These are phyloP conservation scores for Andrena camellia DNA, from an alignment of 2,888 invertebrate genomes.

Conservation along the genomic window DNA sequence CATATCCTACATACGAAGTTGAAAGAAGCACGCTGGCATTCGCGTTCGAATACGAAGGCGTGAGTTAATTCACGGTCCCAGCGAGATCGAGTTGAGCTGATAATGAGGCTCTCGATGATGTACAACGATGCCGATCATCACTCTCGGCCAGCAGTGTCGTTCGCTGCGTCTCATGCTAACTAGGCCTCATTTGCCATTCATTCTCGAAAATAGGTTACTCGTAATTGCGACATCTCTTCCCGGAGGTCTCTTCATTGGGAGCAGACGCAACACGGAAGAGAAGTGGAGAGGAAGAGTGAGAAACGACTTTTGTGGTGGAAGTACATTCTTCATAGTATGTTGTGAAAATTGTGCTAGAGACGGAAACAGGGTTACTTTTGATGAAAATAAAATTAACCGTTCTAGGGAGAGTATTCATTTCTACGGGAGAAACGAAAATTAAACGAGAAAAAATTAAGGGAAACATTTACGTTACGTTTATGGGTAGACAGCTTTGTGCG, in stretches of 20 bases:
- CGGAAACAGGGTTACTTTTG: not conserved
- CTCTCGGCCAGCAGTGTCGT: slow-evolving; percentile 37
- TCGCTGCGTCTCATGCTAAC: slow-evolving; percentile 41
- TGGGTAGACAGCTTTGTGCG: too few relatives aligned
- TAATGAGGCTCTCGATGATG: slow-evolving; percentile 40
- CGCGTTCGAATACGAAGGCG: not conserved
- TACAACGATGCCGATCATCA: slow-evolving; percentile 52
- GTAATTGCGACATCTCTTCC: slow-evolving; percentile 54
- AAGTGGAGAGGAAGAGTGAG: not conserved
- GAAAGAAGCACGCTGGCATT: not conserved
- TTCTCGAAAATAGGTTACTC: slow-evolving; percentile 61
- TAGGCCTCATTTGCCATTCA: slow-evolving; percentile 64
- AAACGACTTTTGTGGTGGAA: not conserved
- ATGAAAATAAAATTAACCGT: too few relatives aligned
- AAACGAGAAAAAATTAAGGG: too few relatives aligned
- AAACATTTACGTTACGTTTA: too few relatives aligned
- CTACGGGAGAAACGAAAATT: too few relatives aligned
- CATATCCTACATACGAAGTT: slow-evolving; percentile 9
- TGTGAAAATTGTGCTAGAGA: not conserved
- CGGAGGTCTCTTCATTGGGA: slow-evolving; percentile 20
- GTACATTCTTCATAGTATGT: not conserved
- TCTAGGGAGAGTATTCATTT: too few relatives aligned
- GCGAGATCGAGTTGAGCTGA: slow-evolving; percentile 22
- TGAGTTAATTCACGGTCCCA: slow-evolving; percentile 21
- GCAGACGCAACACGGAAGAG: not conserved